phyloP scores from a whole-genome alignment of 1,140 invertebrate genomes.

The Drosophila funebris region DNA sequence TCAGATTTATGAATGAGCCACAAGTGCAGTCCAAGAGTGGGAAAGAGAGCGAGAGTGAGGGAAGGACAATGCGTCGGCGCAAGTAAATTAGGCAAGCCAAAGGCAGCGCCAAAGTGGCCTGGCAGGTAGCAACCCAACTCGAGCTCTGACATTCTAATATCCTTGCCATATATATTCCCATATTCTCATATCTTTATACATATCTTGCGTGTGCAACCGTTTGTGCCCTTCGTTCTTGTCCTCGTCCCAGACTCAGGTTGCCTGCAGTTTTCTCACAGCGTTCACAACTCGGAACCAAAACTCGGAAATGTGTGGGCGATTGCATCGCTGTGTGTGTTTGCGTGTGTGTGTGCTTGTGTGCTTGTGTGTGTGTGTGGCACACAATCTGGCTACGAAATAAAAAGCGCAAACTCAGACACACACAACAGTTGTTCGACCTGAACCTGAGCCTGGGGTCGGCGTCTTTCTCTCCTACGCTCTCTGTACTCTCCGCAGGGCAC shows the following conservation, averaged over 20 bases:
- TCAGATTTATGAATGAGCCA: conserved; percentile 71
- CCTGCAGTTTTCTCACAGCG: conserved; percentile 71
- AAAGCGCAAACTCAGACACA: conserved; percentile 53
- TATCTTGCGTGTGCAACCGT: conserved; percentile 49
- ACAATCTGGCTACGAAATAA: conserved; percentile 65
- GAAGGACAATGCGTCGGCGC: conserved; percentile 58
- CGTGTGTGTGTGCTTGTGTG: conserved; percentile 23
- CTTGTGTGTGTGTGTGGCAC: conserved; percentile 20
- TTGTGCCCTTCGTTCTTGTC: neutral
- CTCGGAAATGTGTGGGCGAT: conserved; percentile 66
- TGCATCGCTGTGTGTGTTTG: conserved; percentile 13
- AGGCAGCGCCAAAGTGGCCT: conserved; percentile 57
- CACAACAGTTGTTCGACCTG: conserved; percentile 35
- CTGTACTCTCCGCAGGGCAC: conserved; percentile 37
- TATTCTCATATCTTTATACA: conserved; percentile 51
- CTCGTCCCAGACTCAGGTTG: neutral
- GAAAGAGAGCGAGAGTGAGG: conserved; percentile 5
- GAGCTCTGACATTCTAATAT: conserved; percentile 66
- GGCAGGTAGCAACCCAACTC: conserved; percentile 55
- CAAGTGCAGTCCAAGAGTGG: conserved; percentile 18
- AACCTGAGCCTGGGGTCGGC: conserved; percentile 30
- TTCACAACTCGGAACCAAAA: conserved; percentile 50
- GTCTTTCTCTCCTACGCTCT: conserved; percentile 21
- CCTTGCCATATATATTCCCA: conserved; percentile 35
- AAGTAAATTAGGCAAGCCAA: conserved; percentile 80